Base-by-base conservation (phyloP, 2,888 invertebrate species). In the Phaedon cochleariae region DNA sequence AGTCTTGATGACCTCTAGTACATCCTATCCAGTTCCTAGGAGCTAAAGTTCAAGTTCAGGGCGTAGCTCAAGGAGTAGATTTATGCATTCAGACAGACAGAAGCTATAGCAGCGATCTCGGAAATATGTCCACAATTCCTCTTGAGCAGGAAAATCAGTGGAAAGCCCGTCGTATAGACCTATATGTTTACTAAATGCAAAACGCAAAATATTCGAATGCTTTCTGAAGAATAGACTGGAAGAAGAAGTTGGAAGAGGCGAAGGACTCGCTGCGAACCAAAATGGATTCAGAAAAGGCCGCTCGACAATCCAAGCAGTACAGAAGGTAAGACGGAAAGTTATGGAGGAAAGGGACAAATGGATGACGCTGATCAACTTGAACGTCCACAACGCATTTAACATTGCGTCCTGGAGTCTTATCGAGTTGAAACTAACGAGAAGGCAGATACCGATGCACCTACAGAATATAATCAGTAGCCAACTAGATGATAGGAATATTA, bases 291-390 rank as follows among this genome's bases (percentile, higher is more conserved):
- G 61, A 12, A 54, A 18, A 0, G 22, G 34, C 9, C 45, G 34
- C 22, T 62, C 62, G 7, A 62, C 53, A 2, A 53, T 53, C 1
- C 21, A 45, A 4, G 62, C 62, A 0, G 48, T 62, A 1, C n/a
- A 12, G 3, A n/a, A 45, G 18, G 18, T 57, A 10, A 6, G 7
- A 15, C 1, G 15, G 17, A 3, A 17, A 5, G 21, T 18, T 1
- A 31, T 1, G n/a, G 29, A 18, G 17, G 5, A 7, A 5, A 7
- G 2, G 18, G 15, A 51, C 2, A 29, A 9, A 1, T 53, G 34
- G 12, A 1, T 20, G 3, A 31, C 53, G 9, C 15, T 53, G 9
- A 7, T 53, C 7, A 15, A 18, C 0, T 2, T 53, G 17, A 21
- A 53, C 10, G 51, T 52, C 12, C 2, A 52, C 15, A 53, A 53